These are phyloP conservation scores for Hydrochoerus hydrochaeris DNA, from an alignment of 2,113 vertebrate species.

Conservation along the genomic window DNA sequence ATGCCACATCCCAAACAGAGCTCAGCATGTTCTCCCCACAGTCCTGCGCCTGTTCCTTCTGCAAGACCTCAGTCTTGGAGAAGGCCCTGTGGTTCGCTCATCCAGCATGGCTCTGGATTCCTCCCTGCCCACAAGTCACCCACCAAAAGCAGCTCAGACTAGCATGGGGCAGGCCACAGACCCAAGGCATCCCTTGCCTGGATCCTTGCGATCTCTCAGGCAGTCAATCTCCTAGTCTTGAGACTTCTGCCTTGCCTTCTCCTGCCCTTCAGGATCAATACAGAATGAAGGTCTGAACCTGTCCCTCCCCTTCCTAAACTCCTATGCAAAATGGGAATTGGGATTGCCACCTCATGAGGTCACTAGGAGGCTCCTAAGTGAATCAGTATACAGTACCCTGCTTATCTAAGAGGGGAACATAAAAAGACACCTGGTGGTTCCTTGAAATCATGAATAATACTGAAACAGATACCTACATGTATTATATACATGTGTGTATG, in stretches of 20 bases:
- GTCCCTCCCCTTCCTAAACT: neutral
- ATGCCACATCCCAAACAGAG: no score
- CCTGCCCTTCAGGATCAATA: accelerated
- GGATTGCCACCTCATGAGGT: neutral
- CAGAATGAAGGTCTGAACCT: neutral
- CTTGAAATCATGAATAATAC: neutral
- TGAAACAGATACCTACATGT: neutral
- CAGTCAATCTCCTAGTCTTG: neutral
- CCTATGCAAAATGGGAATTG: neutral
- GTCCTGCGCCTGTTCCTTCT: neutral
- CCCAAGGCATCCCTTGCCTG: neutral
- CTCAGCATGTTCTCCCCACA: neutral
- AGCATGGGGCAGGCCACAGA: neutral
- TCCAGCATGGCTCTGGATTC: neutral
- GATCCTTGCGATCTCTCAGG: neutral
- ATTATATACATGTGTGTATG: neutral
- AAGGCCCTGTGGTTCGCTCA: accelerated
- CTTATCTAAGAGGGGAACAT: neutral
- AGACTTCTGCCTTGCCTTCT: neutral
- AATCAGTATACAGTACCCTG: neutral
- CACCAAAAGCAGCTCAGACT: neutral
- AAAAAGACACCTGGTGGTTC: neutral
- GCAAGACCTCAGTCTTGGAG: accelerated
- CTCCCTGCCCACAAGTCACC: neutral
- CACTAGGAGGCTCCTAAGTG: neutral